phyloP scores from a whole-genome alignment of 64 coral and sea anemone genomes.

The Porites australiensis region DNA sequence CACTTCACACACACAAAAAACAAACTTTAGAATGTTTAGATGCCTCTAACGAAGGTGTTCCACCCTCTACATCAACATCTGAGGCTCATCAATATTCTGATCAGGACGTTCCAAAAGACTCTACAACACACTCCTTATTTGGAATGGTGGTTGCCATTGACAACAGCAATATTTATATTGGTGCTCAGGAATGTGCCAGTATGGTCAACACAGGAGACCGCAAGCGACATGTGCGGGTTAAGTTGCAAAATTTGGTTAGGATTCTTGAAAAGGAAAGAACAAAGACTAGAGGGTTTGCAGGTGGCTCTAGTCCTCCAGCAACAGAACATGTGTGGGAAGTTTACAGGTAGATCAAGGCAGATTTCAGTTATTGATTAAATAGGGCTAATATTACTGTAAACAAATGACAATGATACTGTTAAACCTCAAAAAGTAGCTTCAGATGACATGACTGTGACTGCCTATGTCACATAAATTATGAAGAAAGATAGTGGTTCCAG shows the following conservation, averaged over 20 bases:
- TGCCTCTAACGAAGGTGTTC: background rate
- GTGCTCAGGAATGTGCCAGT: slow-evolving; percentile 95
- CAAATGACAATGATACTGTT: background rate
- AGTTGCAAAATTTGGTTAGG: slow-evolving; percentile 91
- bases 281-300: slow-evolving; percentile 74
- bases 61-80: background rate
- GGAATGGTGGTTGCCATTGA: slow-evolving; percentile 83
- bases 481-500: no score
- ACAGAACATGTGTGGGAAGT: slow-evolving; percentile 96
- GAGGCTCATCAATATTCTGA: background rate
- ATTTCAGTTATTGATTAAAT: background rate
- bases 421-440: no score
- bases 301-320: slow-evolving; percentile 97
- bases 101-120: background rate
- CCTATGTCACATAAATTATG: no score
- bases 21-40: background rate
- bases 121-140: background rate
- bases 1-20: background rate
- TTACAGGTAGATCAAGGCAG: slow-evolving; percentile 73
- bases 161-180: slow-evolving; percentile 99
- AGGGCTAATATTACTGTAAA: background rate
- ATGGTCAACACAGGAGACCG: slow-evolving; percentile 73
- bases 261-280: slow-evolving; percentile 85
- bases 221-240: slow-evolving; percentile 93
- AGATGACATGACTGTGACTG: no score